Conservation (phyloP, 2,797 vertebrate genomes). For the Ispidina lecontei region DNA sequence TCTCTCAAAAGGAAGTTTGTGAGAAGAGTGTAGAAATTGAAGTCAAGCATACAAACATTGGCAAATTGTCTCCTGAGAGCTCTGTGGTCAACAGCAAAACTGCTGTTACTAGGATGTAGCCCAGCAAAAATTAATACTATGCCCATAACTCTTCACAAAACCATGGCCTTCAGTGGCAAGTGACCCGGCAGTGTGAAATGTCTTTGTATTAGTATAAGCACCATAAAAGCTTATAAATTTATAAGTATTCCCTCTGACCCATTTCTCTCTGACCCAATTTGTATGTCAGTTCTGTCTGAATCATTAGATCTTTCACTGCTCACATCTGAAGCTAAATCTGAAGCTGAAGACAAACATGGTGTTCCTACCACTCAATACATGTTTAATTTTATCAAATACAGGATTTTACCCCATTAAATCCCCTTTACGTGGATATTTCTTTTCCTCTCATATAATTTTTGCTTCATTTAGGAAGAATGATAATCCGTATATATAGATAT, state of each 20-base stretch:
- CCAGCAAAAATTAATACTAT: neutral
- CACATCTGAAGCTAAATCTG: neutral
- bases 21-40: neutral
- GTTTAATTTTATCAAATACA: neutral
- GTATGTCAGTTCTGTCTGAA: neutral
- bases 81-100: neutral
- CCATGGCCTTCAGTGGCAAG: neutral
- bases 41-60: neutral
- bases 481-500: neutral
- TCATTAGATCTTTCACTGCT: neutral
- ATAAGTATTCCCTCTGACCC: neutral
- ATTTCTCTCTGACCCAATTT: neutral
- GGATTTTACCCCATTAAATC: neutral
- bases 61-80: neutral
- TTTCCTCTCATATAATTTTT: neutral
- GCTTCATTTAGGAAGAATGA: neutral
- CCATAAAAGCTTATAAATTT: neutral
- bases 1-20: neutral
- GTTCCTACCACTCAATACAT: neutral
- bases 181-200: fast-evolving
- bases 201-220: neutral
- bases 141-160: neutral
- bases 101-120: neutral
- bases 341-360: neutral
- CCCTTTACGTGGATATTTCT: neutral